Evolutionary conservation across 1,140 invertebrate genomes (phyloP).

Genomic region (Hyles vespertilio): DNA sequence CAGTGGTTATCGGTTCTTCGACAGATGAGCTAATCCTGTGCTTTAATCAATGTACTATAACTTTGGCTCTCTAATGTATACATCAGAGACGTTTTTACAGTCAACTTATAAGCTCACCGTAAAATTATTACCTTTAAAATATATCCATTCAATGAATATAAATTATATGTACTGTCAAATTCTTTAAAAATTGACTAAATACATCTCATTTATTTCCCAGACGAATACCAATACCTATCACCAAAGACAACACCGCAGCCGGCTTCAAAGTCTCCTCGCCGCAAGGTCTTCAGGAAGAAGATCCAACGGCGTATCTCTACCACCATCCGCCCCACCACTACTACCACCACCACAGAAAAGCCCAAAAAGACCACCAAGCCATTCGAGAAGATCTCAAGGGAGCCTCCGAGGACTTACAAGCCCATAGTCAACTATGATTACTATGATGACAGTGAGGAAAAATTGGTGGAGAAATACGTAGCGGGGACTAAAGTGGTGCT

Average conservation of each 20-base stretch:
- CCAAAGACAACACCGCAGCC: constrained; percentile 45
- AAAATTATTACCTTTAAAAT: neutral
- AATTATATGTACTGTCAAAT: too few relatives aligned
- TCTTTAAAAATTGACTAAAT: too few relatives aligned
- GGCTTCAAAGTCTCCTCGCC: constrained; percentile 10
- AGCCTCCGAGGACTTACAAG: constrained; percentile 42
- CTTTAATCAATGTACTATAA: too few relatives aligned
- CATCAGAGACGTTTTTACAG: too few relatives aligned
- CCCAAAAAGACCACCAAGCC: constrained; percentile 45
- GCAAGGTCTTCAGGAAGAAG: constrained; percentile 39
- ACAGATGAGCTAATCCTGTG: too few relatives aligned
- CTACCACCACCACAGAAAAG: constrained; percentile 30
- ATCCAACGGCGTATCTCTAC: constrained; percentile 52
- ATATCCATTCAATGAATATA: neutral
- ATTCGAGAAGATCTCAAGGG: constrained; percentile 49
- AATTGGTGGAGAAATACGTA: constrained; percentile 73
- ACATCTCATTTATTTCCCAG: constrained; percentile 24
- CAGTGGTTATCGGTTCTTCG: too few relatives aligned
- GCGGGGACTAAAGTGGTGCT: constrained; percentile 78
- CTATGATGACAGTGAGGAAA: constrained; percentile 79
- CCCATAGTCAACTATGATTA: constrained; percentile 80
- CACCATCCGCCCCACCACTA: constrained; percentile 38
- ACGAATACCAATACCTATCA: constrained; percentile 65
- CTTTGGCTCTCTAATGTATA: too few relatives aligned
- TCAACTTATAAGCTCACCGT: too few relatives aligned